phyloP scores from a whole-genome alignment of 2,797 vertebrate genomes.

The Catamblyrhynchus diadema region DNA sequence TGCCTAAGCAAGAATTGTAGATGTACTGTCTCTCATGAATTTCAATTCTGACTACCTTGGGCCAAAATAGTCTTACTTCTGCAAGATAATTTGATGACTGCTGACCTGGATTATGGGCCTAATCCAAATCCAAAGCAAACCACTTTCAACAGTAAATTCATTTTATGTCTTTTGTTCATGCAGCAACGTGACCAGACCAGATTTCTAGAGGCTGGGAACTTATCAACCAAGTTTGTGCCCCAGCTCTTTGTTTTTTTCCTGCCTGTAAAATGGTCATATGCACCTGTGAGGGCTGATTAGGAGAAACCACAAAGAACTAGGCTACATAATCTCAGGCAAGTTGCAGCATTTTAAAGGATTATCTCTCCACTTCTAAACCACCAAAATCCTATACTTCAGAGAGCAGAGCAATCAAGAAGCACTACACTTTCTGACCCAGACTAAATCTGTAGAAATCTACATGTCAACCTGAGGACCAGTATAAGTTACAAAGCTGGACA shows the following conservation, averaged over 20 bases:
- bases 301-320: constrained; percentile 14
- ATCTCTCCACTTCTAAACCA: neutral
- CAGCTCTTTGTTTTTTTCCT: neutral
- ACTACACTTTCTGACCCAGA: neutral
- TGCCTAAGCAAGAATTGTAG: neutral
- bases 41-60: neutral
- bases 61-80: constrained; percentile 8
- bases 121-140: constrained; percentile 35
- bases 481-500: neutral
- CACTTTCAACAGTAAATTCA: neutral
- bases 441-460: neutral
- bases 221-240: constrained; percentile 1
- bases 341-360: constrained; percentile 31
- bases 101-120: constrained; percentile 30
- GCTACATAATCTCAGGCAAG: constrained; percentile 13
- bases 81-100: neutral
- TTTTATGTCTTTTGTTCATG: constrained; percentile 4
- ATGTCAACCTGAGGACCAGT: neutral
- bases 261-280: neutral
- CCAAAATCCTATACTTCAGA: neutral
- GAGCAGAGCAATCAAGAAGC: neutral
- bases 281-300: neutral
- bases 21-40: neutral
- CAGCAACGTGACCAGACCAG: constrained; percentile 5
- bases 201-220: constrained; percentile 9